Conservation (phyloP, 2,113 vertebrate species). For the Pterocles gutturalis region DNA sequence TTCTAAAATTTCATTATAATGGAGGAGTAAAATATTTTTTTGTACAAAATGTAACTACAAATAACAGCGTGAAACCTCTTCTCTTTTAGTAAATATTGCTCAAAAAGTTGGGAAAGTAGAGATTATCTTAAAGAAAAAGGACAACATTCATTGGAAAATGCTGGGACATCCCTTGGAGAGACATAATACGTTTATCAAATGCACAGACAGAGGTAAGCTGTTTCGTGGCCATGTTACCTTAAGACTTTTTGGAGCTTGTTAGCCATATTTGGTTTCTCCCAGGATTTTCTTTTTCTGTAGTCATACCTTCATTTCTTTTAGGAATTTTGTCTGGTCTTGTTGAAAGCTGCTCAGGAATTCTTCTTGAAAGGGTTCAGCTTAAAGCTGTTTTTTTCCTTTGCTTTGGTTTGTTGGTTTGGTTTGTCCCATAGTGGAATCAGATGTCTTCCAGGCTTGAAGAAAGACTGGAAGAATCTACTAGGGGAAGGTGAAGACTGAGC, state of each 20-base stretch:
- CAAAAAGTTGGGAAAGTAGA: conserved; percentile 90
- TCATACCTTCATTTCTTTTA: not conserved
- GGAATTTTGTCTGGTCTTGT: not conserved
- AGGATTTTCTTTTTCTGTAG: not conserved
- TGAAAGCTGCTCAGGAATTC: not conserved
- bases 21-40: not conserved
- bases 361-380: not conserved
- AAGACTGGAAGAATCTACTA: not conserved
- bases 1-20: not conserved
- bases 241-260: not conserved
- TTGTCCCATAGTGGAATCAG: not conserved
- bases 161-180: conserved; percentile 83
- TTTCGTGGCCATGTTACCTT: not conserved
- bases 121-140: conserved; percentile 83
- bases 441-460: not conserved
- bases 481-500: not conserved
- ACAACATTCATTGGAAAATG: conserved; percentile 79
- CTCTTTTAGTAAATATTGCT: conserved; percentile 80
- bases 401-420: not conserved
- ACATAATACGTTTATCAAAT: conserved; percentile 84
- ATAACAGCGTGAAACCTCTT: conserved; percentile 30
- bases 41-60: not conserved
- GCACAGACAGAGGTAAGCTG: conserved; percentile 84
- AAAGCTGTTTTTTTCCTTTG: not conserved
- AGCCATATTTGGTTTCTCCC: not conserved